Evolutionary conservation across 2,888 invertebrate species (phyloP).

Genomic region (Eurois occulta): DNA sequence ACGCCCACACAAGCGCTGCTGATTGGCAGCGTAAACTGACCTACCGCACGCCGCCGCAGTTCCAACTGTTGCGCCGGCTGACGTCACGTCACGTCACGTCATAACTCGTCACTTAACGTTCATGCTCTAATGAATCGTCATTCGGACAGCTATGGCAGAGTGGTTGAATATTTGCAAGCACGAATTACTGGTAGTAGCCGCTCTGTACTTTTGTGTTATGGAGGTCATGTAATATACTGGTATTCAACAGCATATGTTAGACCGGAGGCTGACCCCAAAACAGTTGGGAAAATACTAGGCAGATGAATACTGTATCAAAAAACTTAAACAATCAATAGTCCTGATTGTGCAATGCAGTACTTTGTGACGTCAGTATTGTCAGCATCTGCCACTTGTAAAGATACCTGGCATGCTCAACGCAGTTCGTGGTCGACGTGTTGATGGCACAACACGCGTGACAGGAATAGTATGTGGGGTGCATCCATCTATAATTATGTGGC

Average conservation of each 20-base stretch:
- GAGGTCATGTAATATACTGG: neutral
- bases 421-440: too few species aligned
- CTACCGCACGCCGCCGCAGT: neutral
- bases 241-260: neutral
- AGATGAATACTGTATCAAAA: neutral
- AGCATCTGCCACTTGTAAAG: neutral
- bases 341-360: neutral
- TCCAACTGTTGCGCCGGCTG: neutral
- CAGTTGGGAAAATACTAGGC: neutral
- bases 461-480: too few species aligned
- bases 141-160: neutral
- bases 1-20: neutral
- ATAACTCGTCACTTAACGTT: neutral
- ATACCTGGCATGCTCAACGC: neutral
- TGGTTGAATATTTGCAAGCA: neutral
- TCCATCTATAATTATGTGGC: too few species aligned
- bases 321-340: neutral
- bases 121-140: neutral
- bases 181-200: neutral
- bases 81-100: neutral
- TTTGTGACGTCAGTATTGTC: neutral
- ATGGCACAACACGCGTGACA: neutral
- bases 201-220: neutral
- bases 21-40: neutral
- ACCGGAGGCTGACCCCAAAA: neutral